Conservation (phyloP, 2,797 vertebrate species). For the Alouatta caraya region DNA sequence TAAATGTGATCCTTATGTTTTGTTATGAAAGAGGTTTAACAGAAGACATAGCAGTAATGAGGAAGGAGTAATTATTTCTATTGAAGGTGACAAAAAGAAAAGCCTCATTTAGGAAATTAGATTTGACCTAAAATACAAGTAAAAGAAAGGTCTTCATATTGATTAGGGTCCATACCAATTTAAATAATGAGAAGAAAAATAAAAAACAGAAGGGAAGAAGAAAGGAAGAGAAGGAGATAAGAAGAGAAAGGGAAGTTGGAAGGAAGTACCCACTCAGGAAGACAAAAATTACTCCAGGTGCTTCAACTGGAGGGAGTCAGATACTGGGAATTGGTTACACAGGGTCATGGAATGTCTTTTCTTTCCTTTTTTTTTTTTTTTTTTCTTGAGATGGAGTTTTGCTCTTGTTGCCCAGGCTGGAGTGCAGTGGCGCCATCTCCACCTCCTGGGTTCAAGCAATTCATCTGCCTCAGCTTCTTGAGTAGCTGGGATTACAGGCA, state of each 20-base stretch:
- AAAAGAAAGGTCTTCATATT: background rate
- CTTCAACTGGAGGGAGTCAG: background rate
- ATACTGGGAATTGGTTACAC: accelerated
- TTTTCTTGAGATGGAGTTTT: no score
- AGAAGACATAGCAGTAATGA: background rate
- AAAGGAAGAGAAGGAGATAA: background rate
- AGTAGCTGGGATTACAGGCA: no score
- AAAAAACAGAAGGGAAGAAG: background rate
- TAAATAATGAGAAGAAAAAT: background rate
- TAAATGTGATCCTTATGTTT: accelerated
- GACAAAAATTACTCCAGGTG: accelerated
- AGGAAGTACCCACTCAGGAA: background rate
- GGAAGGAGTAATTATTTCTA: background rate
- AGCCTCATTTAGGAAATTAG: background rate
- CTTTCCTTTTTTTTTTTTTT: no score
- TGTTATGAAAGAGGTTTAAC: background rate
- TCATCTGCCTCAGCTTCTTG: no score
- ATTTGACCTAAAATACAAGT: background rate
- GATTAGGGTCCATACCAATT: background rate
- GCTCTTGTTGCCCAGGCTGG: no score
- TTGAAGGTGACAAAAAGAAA: background rate
- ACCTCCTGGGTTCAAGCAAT: no score
- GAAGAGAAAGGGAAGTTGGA: background rate
- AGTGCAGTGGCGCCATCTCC: no score
- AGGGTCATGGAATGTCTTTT: no score